Evolutionary conservation across 92 coral and sea anemone species (phyloP).

Genomic region (Montipora capitata): DNA sequence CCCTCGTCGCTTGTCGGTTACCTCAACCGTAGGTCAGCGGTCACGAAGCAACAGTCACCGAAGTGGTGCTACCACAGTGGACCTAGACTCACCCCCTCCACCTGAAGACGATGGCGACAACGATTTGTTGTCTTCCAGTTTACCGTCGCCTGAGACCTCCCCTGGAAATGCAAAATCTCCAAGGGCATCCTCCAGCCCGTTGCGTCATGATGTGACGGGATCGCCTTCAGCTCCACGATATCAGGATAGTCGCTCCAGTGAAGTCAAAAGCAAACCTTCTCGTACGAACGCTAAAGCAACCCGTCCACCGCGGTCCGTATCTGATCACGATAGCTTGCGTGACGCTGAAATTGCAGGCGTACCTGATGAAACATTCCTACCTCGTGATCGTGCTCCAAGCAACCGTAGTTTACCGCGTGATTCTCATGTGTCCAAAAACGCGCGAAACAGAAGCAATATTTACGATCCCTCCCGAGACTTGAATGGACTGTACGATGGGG

Average conservation of each 20-base stretch:
- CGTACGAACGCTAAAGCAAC: slow-evolving; percentile 76
- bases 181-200: slow-evolving; percentile 79
- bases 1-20: slow-evolving; percentile 66
- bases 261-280: slow-evolving; percentile 63
- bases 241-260: slow-evolving; percentile 71
- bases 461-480: neutral
- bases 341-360: slow-evolving; percentile 5
- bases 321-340: slow-evolving; percentile 37
- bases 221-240: slow-evolving; percentile 70
- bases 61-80: slow-evolving; percentile 77
- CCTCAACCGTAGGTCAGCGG: slow-evolving; percentile 73
- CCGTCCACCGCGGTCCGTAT: slow-evolving; percentile 49
- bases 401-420: slow-evolving; percentile 81
- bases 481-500: slow-evolving; percentile 1
- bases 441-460: slow-evolving; percentile 40
- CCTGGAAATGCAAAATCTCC: slow-evolving; percentile 64
- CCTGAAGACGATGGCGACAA: slow-evolving; percentile 55
- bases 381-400: slow-evolving; percentile 55
- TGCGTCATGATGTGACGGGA: slow-evolving; percentile 46
- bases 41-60: slow-evolving; percentile 83
- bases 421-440: slow-evolving; percentile 53
- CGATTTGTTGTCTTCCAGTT: slow-evolving; percentile 67
- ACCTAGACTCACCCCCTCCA: slow-evolving; percentile 51
- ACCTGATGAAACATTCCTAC: slow-evolving; percentile 23
- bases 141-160: slow-evolving; percentile 76